phyloP scores from a whole-genome alignment of 2,113 vertebrate genomes.

The Arenaria interpres region DNA sequence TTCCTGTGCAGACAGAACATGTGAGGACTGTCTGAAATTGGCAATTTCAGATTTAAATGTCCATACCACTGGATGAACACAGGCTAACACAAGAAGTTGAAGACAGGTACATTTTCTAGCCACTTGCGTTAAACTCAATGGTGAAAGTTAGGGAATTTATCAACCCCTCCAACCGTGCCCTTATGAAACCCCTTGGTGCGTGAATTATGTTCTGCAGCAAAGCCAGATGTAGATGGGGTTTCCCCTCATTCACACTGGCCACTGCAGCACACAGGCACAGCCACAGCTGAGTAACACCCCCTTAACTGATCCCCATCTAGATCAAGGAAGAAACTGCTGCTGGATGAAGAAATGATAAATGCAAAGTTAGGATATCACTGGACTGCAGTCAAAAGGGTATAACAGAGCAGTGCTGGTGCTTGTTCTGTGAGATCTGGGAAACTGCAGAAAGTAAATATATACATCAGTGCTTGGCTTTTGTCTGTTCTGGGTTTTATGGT shows the following conservation, averaged over 20 bases:
- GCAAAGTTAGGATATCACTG: background rate
- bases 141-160: background rate
- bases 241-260: background rate
- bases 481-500: background rate
- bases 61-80: background rate
- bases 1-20: background rate
- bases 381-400: background rate
- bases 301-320: background rate
- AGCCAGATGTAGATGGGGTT: background rate
- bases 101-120: background rate
- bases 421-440: background rate
- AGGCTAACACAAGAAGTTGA: background rate
- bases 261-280: background rate
- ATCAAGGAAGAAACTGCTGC: background rate
- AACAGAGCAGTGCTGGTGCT: background rate
- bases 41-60: background rate
- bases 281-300: background rate
- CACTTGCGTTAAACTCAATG: background rate
- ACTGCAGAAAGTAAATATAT: background rate
- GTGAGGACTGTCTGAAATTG: background rate
- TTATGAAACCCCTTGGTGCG: background rate
- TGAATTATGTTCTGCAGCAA: background rate
- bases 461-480: background rate
- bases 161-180: fast-evolving
- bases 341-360: background rate